Evolutionary conservation across 2,797 vertebrate species (phyloP), one percentile per base, ranked within the genome.

Genomic region (Lagocephalus sceleratus): DNA sequence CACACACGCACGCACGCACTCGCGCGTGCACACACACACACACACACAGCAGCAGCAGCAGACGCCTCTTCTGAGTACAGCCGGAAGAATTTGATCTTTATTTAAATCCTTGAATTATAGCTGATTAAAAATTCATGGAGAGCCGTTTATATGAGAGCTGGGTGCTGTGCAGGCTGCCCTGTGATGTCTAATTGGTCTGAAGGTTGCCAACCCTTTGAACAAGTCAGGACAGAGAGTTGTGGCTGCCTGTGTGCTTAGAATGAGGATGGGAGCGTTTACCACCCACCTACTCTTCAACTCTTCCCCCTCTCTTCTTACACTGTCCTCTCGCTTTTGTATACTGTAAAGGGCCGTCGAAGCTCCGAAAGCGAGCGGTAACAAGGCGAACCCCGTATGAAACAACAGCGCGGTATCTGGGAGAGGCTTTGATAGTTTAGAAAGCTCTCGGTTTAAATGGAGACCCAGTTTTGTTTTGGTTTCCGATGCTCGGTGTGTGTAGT

Each of bases 171-270:
- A 71, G 77, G 71, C 84, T 80, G 79, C 74, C 77, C 84, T 90
- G 81, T 89, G 88, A 89, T 87, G 87, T 90, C 83, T 90, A 90
- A 90, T 91, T 89, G 88, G 87, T 88, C 84, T 87, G 85, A 86
- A 88, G 89, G 85, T 90, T 90, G 86, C 83, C 82, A 83, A 67
- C 78, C 76, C 87, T 92, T 90, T 91, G 85, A 91, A 89, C 88
- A 83, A 87, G 86, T 89, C 76, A 60, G 83, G 79, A 81, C 81
- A 71, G 78, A 74, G 75, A 79, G 75, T 73, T 82, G 80, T 67
- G 78, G 81, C 73, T 63, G 78, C 68, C 73, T 72, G 75, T 83
- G 81, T 87, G 79, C 81, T 76, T 54, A 52, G 77, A 85, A 86
- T 86, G 72, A 78, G 69, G 80, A 88, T 87, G 70, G 61, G 68